These are phyloP conservation scores for Echinarachnius parma DNA, from an alignment of 53 echinoderm and acorn worm genomes.

Conservation along the genomic window DNA sequence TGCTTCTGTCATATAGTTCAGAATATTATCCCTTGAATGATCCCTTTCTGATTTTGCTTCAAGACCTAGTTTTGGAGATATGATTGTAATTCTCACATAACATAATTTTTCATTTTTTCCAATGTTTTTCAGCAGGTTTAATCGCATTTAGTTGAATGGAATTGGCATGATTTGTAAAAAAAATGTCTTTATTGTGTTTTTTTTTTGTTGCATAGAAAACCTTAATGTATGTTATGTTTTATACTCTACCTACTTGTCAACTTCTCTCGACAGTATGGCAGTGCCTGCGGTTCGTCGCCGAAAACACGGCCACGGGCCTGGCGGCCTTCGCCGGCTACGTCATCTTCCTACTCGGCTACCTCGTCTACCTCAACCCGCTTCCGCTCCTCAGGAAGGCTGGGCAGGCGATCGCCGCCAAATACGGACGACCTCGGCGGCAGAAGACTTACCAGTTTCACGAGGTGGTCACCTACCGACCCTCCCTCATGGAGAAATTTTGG, in stretches of 20 bases:
- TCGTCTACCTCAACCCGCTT: slow-evolving; percentile 28
- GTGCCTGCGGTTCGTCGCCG: slow-evolving; percentile 6
- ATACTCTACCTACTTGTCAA: too few species aligned
- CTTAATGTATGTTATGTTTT: too few species aligned
- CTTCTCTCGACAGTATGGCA: slow-evolving; percentile 15
- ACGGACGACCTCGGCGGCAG: slow-evolving; percentile 15
- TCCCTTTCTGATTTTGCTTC: too few species aligned
- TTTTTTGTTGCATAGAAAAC: too few species aligned
- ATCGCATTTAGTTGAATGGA: too few species aligned
- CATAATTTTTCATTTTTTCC: too few species aligned
- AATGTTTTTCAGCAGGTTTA: too few species aligned
- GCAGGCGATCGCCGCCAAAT: neutral
- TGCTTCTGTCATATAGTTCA: too few species aligned
- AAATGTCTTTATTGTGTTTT: neutral
- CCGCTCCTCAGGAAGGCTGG: slow-evolving; percentile 2
- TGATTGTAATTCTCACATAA: too few species aligned
- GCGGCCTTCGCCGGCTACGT: slow-evolving; percentile 6
- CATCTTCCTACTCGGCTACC: slow-evolving; percentile 17
- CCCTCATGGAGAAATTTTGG: slow-evolving; percentile 16
- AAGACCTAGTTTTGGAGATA: too few species aligned
- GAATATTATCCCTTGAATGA: too few species aligned
- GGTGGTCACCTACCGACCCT: slow-evolving; percentile 41
- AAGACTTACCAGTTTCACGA: slow-evolving; percentile 27
- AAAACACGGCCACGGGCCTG: slow-evolving; percentile 15
- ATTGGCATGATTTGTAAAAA: too few species aligned